Conservation (phyloP, 2,113 vertebrate genomes). For the Capra hircus region DNA sequence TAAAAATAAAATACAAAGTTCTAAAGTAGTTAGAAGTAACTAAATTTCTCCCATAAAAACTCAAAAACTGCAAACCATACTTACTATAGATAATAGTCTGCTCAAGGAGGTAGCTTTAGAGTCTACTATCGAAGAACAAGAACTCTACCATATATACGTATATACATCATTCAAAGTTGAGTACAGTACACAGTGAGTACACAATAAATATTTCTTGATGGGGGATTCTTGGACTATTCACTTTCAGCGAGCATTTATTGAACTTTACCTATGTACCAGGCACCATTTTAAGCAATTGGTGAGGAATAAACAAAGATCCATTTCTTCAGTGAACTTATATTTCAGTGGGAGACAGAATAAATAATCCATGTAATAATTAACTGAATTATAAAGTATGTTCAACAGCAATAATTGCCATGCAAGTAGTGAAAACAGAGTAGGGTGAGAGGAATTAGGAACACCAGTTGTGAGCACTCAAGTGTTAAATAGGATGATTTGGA, state of each 20-base stretch:
- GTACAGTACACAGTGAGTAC: not conserved
- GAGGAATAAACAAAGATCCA: not conserved
- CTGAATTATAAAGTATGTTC: not conserved
- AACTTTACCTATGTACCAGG: not conserved
- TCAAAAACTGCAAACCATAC: not conserved
- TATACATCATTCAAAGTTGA: not conserved
- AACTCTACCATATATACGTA: not conserved
- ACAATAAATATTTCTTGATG: not conserved
- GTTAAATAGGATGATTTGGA: not conserved
- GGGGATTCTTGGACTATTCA: not conserved
- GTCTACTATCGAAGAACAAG: not conserved
- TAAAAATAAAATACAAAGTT: not conserved
- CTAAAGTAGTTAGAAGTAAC: not conserved
- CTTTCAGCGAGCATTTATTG: not conserved
- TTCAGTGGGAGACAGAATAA: not conserved
- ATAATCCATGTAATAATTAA: not conserved
- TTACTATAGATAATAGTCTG: not conserved
- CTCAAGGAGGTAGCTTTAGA: not conserved
- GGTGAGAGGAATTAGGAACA: no score
- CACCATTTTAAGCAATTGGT: not conserved
- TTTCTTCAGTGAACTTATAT: not conserved
- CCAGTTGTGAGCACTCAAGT: rapidly evolving
- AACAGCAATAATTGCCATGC: not conserved
- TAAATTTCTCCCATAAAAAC: not conserved
- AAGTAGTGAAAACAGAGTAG: not conserved